Evolutionary conservation across 2,113 vertebrate genomes (phyloP).

Genomic region (western clawed frog (Xenopus tropicalis)): DNA sequence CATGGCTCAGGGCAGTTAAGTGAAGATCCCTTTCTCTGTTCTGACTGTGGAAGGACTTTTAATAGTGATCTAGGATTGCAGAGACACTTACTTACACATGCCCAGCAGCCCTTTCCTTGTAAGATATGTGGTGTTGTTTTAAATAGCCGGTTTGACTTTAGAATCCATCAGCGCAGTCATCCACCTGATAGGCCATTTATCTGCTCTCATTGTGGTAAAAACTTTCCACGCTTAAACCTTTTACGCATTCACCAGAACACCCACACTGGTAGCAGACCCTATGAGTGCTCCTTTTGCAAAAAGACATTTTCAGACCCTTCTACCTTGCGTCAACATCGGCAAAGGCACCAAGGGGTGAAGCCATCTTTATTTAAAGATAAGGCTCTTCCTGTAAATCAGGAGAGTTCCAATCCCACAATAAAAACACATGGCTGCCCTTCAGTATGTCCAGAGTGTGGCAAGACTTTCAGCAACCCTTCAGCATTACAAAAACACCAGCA

Average conservation of each 20-base stretch:
- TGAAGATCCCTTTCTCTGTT: background rate
- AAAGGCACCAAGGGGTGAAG: background rate
- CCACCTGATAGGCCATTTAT: background rate
- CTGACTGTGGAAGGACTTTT: constrained; percentile 9
- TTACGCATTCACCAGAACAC: constrained; percentile 9
- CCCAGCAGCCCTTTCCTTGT: background rate
- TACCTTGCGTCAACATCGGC: constrained; percentile 20
- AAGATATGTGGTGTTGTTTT: constrained; percentile 6
- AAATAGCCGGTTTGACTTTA: background rate
- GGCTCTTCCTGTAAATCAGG: background rate
- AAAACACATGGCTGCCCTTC: background rate
- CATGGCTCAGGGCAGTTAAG: constrained; percentile 7
- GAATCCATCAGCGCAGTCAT: background rate
- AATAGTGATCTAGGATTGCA: background rate
- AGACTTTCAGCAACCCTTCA: constrained; percentile 1
- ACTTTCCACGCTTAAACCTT: too few relatives aligned
- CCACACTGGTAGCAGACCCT: constrained; percentile 2
- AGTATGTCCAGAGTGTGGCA: constrained; percentile 1
- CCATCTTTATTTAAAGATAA: background rate
- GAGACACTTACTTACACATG: background rate
- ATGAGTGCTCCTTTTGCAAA: constrained; percentile 16
- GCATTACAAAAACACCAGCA: constrained; percentile 7
- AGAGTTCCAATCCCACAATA: background rate
- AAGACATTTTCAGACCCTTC: constrained; percentile 22
- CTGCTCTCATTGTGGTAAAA: constrained; percentile 6